Base-by-base conservation (phyloP, 1,140 invertebrate genomes). In the Tetragnatha versicolor region DNA sequence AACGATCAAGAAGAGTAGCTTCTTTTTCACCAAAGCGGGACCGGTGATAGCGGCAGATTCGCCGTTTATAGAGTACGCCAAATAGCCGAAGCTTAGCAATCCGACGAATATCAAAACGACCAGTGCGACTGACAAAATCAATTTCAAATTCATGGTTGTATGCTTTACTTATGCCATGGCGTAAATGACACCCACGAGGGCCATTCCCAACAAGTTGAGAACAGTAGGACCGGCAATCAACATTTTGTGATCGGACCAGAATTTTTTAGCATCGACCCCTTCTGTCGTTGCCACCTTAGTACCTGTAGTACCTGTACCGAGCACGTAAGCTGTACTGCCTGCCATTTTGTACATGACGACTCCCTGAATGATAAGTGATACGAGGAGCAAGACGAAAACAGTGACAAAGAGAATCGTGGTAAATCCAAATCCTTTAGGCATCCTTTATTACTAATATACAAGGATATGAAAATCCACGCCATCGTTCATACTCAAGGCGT, bases 141-240 rank as follows among this genome's bases (percentile, higher is more conserved):
- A 25, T 65, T 65, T 65, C 10, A 65, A n/a, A 65, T 65, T 65
- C 61, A 65, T 65, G 5, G n/a, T 39, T 60, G 20, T 3, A 9
- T n/a, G 17, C 9, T 17, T 39, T 65, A n/a, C 35, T 65, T 27
- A 42, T 53, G 37, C 12, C 61, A 65, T 65, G 0, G 42, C 22
- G 17, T 25, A 65, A 20, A 65, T n/a, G 2, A 42, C 2, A 33
- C 37, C 37, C 35, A 65, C 6, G 10, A 65, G n/a, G 0, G 9
- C 35, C 37, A 65, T 65, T 27, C 35, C 39, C 1, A 65, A 42
- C 61, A 65, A 65, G 20, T 42, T 65, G 3, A 20, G 3, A 5
- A 42, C 37, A 0, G 37, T 42, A 12, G 61, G 61, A 5, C 35
- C 61, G 0, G 42, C 7, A 22, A 65, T 33, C 9, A 27, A 7